Evolutionary conservation across 2,888 invertebrate genomes (phyloP), one percentile per base, ranked within the genome.

Genomic region (Drymonia ruficornis): DNA sequence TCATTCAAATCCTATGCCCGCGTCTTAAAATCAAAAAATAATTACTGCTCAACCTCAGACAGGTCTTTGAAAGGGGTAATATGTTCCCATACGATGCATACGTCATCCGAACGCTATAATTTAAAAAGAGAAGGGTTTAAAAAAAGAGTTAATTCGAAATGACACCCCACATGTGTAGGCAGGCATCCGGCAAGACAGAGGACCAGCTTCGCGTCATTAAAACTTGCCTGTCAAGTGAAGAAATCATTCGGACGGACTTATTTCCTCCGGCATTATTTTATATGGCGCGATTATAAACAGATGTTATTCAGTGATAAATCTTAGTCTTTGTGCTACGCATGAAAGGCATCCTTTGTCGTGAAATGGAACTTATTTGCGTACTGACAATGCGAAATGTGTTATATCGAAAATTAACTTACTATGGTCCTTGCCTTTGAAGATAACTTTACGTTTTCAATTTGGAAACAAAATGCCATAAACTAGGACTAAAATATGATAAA

Each of bases 291-390:
- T 90, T 90, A 87, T 86, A 86, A 89, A 81, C 91, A 91, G 82
- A 89, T 91, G 91, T 81, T 83, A 74, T 78, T 74, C 71, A 63
- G 75, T 70, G 66, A 86, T 89, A 89, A 89, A 91, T 91, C 89
- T 83, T 81, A 78, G 82, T 85, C 83, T 70, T 63, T 64, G 63
- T 70, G 45, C 62, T 68, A 57, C 59, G 65, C 57, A 59, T 74
- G 62, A 67, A 61, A 72, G 69, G 65, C 66, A 66, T 65, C 68
- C 62, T 48, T 66, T 51, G 59, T 63, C 46, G 52, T 55, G 38
- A 55, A 66, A 57, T 51, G 55, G 44, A 54, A 61, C 52, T 51
- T 58, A 58, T 63, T 59, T 40, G 57, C 55, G 48, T 59, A 61
- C 57, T 55, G 53, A 53, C 36, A 36, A 9, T 36, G 36, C 36